phyloP scores from a whole-genome alignment of 1,140 invertebrate species.

The Agrypnia vestita region DNA sequence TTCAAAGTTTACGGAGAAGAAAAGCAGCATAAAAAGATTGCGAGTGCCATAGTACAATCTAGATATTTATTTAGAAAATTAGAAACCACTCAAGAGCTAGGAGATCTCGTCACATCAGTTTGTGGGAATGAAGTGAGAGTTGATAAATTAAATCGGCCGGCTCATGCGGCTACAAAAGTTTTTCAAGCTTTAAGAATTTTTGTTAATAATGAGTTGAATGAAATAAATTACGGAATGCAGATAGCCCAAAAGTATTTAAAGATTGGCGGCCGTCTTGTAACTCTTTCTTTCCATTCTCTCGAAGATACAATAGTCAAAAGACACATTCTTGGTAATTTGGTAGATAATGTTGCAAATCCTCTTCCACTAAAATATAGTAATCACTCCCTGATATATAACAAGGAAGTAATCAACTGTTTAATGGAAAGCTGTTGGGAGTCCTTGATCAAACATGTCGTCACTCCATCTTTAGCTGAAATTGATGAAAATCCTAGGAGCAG shows the following conservation, averaged over 20 bases:
- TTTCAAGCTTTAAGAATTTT: slow-evolving; percentile 97
- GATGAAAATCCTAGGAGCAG: slow-evolving; percentile 86
- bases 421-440: slow-evolving; percentile 82
- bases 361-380: slow-evolving; percentile 80
- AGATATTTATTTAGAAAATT: slow-evolving; percentile 87
- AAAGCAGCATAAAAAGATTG: slow-evolving; percentile 89
- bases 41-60: slow-evolving; percentile 90
- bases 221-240: slow-evolving; percentile 92
- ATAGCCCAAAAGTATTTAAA: slow-evolving; percentile 86
- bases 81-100: slow-evolving; percentile 88
- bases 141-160: slow-evolving; percentile 83
- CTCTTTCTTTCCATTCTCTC: slow-evolving; percentile 92
- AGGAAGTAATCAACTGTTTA: slow-evolving; percentile 76
- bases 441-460: slow-evolving; percentile 86
- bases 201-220: slow-evolving; percentile 97
- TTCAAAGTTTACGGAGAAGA: slow-evolving; percentile 95
- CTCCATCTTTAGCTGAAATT: slow-evolving; percentile 83
- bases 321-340: slow-evolving; percentile 86
- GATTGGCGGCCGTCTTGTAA: slow-evolving; percentile 83
- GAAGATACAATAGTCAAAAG: slow-evolving; percentile 97
- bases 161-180: slow-evolving; percentile 91
- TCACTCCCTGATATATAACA: slow-evolving; percentile 72
- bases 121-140: slow-evolving; percentile 74
- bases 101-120: slow-evolving; percentile 82
- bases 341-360: slow-evolving; percentile 78